Evolutionary conservation across 2,888 invertebrate species (phyloP).

Genomic region (Pegoplata infirma): DNA sequence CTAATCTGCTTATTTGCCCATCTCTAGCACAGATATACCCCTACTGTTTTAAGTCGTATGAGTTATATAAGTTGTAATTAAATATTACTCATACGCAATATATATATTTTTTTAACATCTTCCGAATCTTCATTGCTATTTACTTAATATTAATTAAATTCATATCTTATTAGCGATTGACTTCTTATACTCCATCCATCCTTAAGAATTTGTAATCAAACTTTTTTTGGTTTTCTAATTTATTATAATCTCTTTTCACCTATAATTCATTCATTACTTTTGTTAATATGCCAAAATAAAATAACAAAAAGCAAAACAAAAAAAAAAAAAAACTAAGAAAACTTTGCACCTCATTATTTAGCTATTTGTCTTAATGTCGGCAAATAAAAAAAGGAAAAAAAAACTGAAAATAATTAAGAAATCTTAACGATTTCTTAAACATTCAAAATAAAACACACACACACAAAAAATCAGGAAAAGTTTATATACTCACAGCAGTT

Average conservation of each 20-base stretch:
- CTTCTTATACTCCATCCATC: neutral
- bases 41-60: too few relatives aligned
- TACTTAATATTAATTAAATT: too few relatives aligned
- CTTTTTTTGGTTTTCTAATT: constrained; percentile 34
- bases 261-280: constrained; percentile 46
- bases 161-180: constrained; percentile 12
- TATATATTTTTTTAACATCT: too few relatives aligned
- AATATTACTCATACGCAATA: too few relatives aligned
- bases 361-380: constrained; percentile 56
- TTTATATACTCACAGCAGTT: constrained; percentile 17
- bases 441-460: constrained; percentile 18
- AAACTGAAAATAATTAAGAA: constrained; percentile 48
- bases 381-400: neutral
- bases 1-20: too few relatives aligned
- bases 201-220: constrained; percentile 35
- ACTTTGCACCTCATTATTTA: constrained; percentile 58
- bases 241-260: constrained; percentile 54
- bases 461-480: neutral
- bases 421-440: constrained; percentile 45
- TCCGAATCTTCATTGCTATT: neutral
- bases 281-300: constrained; percentile 11
- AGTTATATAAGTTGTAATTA: too few relatives aligned
- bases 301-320: neutral
- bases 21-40: too few relatives aligned
- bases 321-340: constrained; percentile 2